phyloP scores from a whole-genome alignment of 2,888 invertebrate genomes.

The Nephrocerus scutellatus region DNA sequence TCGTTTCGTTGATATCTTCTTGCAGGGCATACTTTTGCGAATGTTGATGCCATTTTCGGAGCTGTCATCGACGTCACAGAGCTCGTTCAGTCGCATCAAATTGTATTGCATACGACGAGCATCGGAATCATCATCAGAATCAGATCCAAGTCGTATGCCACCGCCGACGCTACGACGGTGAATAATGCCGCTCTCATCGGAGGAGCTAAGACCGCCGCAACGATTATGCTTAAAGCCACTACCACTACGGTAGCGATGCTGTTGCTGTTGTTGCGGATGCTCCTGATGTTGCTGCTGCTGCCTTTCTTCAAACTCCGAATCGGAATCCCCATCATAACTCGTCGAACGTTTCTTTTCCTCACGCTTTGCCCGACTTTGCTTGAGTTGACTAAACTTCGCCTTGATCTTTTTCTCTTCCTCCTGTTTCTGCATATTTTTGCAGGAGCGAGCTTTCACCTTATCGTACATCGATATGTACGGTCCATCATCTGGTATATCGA shows the following conservation, averaged over 20 bases:
- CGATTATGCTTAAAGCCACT: conserved; percentile 31
- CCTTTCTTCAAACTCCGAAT: conserved; percentile 52
- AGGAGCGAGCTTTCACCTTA: conserved; percentile 89
- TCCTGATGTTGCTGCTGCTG: conserved; percentile 25
- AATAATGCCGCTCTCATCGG: conserved; percentile 22
- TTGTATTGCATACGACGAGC: conserved; percentile 49
- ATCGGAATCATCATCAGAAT: conserved; percentile 47
- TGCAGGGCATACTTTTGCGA: too few species aligned
- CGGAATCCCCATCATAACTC: conserved; percentile 84
- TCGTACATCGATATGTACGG: conserved; percentile 97
- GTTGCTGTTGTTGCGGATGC: too few species aligned
- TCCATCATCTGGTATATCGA: conserved; percentile 82
- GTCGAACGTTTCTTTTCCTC: conserved; percentile 84
- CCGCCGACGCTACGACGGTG: too few species aligned
- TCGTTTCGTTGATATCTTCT: conserved; percentile 57
- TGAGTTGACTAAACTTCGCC: conserved; percentile 81
- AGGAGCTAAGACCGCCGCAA: conserved; percentile 11
- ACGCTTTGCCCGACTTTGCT: conserved; percentile 78
- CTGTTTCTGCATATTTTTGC: conserved; percentile 88
- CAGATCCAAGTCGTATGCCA: conserved; percentile 47
- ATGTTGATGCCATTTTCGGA: conserved; percentile 42
- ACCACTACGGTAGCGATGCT: conserved; percentile 26
- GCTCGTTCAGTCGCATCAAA: conserved; percentile 48
- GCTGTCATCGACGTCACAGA: conserved; percentile 47
- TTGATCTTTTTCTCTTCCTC: conserved; percentile 86